Evolutionary conservation across 1,140 invertebrate species (phyloP).

Genomic region (Leptinotarsa lineolata): DNA sequence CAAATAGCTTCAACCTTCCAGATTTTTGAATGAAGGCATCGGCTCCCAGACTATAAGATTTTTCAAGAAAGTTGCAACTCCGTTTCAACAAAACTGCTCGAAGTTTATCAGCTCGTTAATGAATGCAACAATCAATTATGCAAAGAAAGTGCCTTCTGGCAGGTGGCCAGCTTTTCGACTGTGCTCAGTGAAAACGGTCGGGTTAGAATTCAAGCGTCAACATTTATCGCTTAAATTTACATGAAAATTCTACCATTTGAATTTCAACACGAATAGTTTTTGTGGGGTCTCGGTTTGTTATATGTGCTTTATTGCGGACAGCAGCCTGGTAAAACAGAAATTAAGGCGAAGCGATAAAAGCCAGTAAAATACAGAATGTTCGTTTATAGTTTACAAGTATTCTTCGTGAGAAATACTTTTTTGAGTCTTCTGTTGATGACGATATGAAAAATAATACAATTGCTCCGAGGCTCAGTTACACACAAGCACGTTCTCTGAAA

Average conservation of each 20-base stretch:
- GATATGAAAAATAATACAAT: too few species aligned
- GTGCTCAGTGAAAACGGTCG: not conserved
- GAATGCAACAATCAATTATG: not conserved
- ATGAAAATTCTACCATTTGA: not conserved
- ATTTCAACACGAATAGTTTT: conserved; percentile 3
- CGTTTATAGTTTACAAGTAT: too few species aligned
- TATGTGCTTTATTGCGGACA: not conserved
- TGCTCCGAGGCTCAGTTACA: too few species aligned
- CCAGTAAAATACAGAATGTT: too few species aligned
- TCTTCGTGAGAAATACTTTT: too few species aligned
- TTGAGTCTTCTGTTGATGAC: too few species aligned
- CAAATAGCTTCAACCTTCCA: too few species aligned
- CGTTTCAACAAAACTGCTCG: not conserved
- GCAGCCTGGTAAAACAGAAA: not conserved
- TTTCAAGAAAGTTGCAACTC: not conserved
- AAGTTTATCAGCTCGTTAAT: conserved; percentile 1
- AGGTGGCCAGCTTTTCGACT: not conserved
- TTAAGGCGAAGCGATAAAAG: too few species aligned
- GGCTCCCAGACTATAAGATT: too few species aligned
- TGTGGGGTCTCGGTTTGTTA: not conserved
- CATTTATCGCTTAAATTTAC: conserved; percentile 1
- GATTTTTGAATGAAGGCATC: too few species aligned
- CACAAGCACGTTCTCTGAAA: too few species aligned
- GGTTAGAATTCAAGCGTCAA: not conserved
- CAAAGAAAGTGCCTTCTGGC: not conserved